A percentile compares a stretch with the other conserved stretches of the same genome.
phyloP scores from a whole-genome alignment of 1,140 invertebrate genomes.

The Heliconius congener region DNA sequence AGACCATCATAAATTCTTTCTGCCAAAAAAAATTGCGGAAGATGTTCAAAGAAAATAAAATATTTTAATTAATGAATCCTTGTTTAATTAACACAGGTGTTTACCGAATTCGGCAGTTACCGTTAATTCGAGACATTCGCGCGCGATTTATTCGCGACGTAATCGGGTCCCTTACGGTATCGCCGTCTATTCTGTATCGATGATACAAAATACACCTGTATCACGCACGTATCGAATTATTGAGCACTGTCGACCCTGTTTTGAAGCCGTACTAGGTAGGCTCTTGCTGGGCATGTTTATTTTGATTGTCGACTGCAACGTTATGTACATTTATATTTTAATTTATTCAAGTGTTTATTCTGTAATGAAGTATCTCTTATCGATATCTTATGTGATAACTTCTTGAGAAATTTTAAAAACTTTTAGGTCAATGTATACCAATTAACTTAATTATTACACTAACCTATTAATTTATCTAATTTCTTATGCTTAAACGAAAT shows the following conservation, averaged over 20 bases:
- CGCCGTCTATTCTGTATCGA: constrained; percentile 50
- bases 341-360: neutral
- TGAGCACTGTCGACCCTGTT: constrained; percentile 38
- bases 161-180: constrained; percentile 74
- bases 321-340: neutral
- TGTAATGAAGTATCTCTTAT: neutral
- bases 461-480: neutral
- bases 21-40: neutral
- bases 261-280: constrained; percentile 8
- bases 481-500: neutral
- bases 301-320: neutral
- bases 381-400: neutral
- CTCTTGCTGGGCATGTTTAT: neutral
- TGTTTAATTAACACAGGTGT: constrained; percentile 49
- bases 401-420: neutral
- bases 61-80: constrained; percentile 44
- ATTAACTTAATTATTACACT: neutral
- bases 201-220: constrained; percentile 40
- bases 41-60: neutral
- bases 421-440: neutral
- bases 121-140: constrained; percentile 57
- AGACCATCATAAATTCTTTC: no score
- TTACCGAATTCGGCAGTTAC: constrained; percentile 66
- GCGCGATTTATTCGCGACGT: constrained; percentile 71
- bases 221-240: constrained; percentile 29